Evolutionary conservation across 2,113 vertebrate species (phyloP).

Genomic region (Nothobranchius kuhntae): DNA sequence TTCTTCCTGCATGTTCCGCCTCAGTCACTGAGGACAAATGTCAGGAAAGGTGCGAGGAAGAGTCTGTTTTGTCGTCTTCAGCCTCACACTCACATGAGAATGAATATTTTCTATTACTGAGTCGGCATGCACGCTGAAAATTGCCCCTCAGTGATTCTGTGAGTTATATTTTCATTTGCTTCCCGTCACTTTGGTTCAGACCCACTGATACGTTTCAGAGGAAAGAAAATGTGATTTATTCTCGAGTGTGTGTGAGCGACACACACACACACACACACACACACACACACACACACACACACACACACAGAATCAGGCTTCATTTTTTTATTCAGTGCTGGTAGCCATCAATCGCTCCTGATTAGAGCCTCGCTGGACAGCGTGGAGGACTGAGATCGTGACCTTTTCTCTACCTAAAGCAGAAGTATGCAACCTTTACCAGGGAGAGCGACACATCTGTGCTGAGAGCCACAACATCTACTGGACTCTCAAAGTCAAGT

Average conservation of each 20-base stretch:
- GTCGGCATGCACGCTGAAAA: slow-evolving; percentile 53
- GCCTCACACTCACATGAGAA: slow-evolving; percentile 32
- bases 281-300: neutral
- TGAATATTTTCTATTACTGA: slow-evolving; percentile 60
- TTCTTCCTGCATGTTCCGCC: slow-evolving; percentile 21
- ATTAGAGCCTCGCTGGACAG: neutral
- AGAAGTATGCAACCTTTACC: neutral
- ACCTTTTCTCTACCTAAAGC: neutral
- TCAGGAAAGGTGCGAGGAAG: slow-evolving; percentile 7
- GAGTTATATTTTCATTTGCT: slow-evolving; percentile 73
- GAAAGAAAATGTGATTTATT: slow-evolving; percentile 67
- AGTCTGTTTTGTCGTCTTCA: neutral
- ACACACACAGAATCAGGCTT: neutral
- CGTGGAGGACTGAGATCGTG: neutral
- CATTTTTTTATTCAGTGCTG: neutral
- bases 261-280: neutral
- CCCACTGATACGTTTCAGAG: slow-evolving; percentile 56
- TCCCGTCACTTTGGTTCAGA: slow-evolving; percentile 67
- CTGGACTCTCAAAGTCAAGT: no score
- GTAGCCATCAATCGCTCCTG: slow-evolving; percentile 10
- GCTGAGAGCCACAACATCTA: no score
- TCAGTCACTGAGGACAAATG: slow-evolving; percentile 18
- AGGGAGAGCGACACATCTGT: neutral
- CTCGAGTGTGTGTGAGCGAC: slow-evolving; percentile 11
- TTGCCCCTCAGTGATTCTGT: slow-evolving; percentile 60